These are phyloP conservation scores for Drosophila navojoa DNA, from an alignment of 1,140 invertebrate species.

Conservation along the genomic window DNA sequence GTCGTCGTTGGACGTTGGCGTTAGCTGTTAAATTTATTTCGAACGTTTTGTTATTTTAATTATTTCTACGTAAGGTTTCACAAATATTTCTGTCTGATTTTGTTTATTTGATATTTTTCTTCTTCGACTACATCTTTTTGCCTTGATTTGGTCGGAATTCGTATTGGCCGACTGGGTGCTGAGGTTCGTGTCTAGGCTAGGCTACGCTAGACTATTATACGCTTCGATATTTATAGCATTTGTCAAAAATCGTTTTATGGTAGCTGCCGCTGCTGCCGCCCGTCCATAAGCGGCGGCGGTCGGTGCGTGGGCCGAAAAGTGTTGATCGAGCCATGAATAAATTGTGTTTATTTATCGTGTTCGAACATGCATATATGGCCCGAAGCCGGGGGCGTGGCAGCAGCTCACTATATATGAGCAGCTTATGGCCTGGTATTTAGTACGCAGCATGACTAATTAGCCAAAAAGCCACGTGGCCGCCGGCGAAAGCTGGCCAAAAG, in stretches of 20 bases:
- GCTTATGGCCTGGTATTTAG: slow-evolving; percentile 72
- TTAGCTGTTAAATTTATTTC: slow-evolving; percentile 55
- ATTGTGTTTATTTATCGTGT: slow-evolving; percentile 70
- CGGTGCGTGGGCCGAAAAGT: slow-evolving; percentile 65
- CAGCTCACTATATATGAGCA: slow-evolving; percentile 62
- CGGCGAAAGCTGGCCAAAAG: slow-evolving; percentile 61
- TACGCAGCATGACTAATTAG: slow-evolving; percentile 70
- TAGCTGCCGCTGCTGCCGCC: slow-evolving; percentile 9
- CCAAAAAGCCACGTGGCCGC: slow-evolving; percentile 36
- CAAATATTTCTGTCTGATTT: slow-evolving; percentile 9
- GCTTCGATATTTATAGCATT: slow-evolving; percentile 44
- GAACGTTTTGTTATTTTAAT: slow-evolving; percentile 77
- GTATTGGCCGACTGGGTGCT: not conserved
- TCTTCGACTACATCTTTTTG: slow-evolving; percentile 15
- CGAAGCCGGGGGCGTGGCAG: not conserved
- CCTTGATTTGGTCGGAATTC: slow-evolving; percentile 30
- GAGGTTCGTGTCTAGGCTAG: slow-evolving; percentile 46
- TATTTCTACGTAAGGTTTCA: slow-evolving; percentile 53
- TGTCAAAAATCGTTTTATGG: slow-evolving; percentile 56
- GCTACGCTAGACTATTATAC: slow-evolving; percentile 17
- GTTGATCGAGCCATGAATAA: slow-evolving; percentile 71
- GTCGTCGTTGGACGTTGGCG: slow-evolving; percentile 42
- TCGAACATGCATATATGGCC: slow-evolving; percentile 44
- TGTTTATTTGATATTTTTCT: slow-evolving; percentile 4
- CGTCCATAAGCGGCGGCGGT: slow-evolving; percentile 12